A percentile compares a stretch with the other conserved stretches of the same genome.
Conservation (phyloP, 1,140 invertebrate genomes). For the Orchestia grillus region DNA sequence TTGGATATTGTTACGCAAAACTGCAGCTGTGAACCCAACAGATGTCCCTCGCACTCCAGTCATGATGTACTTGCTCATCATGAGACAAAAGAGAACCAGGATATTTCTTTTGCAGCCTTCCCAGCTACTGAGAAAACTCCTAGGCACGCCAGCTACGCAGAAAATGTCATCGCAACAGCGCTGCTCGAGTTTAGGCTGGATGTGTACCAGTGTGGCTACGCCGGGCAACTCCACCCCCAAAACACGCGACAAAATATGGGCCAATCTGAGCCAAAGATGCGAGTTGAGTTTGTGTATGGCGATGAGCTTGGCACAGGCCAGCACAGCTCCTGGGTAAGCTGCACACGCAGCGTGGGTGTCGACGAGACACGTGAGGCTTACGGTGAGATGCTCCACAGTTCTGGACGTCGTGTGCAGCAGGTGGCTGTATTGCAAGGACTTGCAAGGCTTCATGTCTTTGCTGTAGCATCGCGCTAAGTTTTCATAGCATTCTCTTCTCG, state of each 20-base stretch:
- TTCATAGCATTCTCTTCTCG: constrained; percentile 22
- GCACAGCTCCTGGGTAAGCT: neutral
- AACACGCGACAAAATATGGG: neutral
- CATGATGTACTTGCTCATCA: constrained; percentile 37
- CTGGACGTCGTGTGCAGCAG: neutral
- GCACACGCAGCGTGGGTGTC: neutral
- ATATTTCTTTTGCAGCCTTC: neutral
- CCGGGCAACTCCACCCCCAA: neutral
- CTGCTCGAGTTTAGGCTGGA: neutral
- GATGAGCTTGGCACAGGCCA: constrained; percentile 12
- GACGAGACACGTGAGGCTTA: neutral
- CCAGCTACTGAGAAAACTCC: neutral
- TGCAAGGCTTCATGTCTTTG: neutral
- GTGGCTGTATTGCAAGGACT: neutral
- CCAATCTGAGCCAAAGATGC: constrained; percentile 35
- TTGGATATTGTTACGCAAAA: neutral
- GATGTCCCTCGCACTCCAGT: neutral
- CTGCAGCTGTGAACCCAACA: neutral
- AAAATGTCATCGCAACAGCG: neutral
- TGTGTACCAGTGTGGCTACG: neutral
- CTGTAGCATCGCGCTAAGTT: neutral
- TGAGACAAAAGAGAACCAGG: neutral
- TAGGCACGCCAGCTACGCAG: neutral
- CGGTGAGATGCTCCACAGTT: constrained; percentile 36
- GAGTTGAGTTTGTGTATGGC: constrained; percentile 27